Base-by-base conservation (phyloP, 2,888 invertebrate species). In the Ectemnius lituratus region DNA sequence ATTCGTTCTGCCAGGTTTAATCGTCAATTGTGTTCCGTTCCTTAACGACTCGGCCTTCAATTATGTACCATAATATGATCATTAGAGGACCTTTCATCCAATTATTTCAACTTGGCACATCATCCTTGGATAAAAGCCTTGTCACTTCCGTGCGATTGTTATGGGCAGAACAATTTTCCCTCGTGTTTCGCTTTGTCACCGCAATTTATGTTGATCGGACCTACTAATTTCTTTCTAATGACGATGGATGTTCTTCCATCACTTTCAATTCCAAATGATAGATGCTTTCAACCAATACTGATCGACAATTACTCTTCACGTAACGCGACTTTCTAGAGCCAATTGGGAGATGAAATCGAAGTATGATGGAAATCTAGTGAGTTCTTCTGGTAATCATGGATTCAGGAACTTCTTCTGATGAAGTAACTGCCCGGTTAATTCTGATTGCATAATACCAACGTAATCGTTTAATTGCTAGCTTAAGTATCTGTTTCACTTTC, bases 281-380 rank as follows among this genome's bases (percentile, higher is more conserved):
- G 69, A 62, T 58, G 65, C 45, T n/a, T 47, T 47, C 62, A 65
- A 37, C 20, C 23, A 66, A 65, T 16, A 18, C 59, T 14, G 58
- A 56, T 62, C 57, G 47, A n/a, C 37, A 14, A 62, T 72, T 66
- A 61, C 66, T 46, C 59, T 6, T 47, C 67, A 60, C 63, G 78
- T 52, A 73, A 69, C 47, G n/a, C 2, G 28, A 62, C 63, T 67
- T 68, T 71, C 76, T 65, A 4, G 23, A 63, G 57, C 11, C 37
- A 37, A 11, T 14, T 37, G n/a, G 52, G 47, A 59, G 49, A 49
- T 63, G 27, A 20, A 74, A 57, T 68, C 64, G 63, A 62, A 52
- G 47, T 52, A 18, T 56, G 45, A 70, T 64, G 57, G 67, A 58
- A 59, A 62, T 64, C 52, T 72, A 76, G 76, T 70, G 62, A 64